A percentile compares a stretch with the other conserved stretches of the same genome.
Evolutionary conservation across 2,797 vertebrate species (phyloP).

Genomic region (Chelidonichthys spinosus): DNA sequence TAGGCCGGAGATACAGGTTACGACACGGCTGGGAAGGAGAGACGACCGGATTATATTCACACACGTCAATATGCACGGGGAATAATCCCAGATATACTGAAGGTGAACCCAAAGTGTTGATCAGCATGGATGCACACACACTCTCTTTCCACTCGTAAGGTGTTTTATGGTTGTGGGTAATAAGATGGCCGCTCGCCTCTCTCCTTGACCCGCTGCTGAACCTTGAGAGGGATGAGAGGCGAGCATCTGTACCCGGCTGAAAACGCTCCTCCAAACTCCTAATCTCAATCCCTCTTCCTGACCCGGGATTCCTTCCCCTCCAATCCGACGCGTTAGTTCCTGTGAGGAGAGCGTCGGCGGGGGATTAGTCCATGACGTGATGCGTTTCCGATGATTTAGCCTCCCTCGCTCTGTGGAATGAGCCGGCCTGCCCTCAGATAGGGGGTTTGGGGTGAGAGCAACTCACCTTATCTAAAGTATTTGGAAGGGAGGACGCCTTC

Average conservation of each 20-base stretch:
- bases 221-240: conserved; percentile 59
- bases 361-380: conserved; percentile 66
- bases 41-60: no score
- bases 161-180: conserved; percentile 70
- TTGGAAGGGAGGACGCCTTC: conserved; percentile 77
- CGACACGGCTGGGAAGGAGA: conserved; percentile 15
- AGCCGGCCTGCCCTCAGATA: conserved; percentile 70
- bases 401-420: conserved; percentile 68
- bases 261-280: conserved; percentile 63
- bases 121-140: conserved; percentile 56
- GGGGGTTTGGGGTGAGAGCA: conserved; percentile 51
- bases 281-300: conserved; percentile 53
- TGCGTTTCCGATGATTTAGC: conserved; percentile 73
- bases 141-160: conserved; percentile 28
- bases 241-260: conserved; percentile 50
- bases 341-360: conserved; percentile 48
- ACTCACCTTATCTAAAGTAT: conserved; percentile 81
- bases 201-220: conserved; percentile 76
- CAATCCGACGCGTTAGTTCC: conserved; percentile 50
- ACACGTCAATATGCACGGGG: not conserved
- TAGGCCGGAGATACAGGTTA: conserved; percentile 20
- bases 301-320: conserved; percentile 53
- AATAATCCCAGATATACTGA: conserved; percentile 10
- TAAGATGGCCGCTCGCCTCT: conserved; percentile 66
- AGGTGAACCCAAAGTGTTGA: conserved; percentile 30